A percentile compares a stretch with the other conserved stretches of the same genome.
These are phyloP conservation scores for Taxidea taxus DNA, from an alignment of 2,113 vertebrate species.

Conservation along the genomic window DNA sequence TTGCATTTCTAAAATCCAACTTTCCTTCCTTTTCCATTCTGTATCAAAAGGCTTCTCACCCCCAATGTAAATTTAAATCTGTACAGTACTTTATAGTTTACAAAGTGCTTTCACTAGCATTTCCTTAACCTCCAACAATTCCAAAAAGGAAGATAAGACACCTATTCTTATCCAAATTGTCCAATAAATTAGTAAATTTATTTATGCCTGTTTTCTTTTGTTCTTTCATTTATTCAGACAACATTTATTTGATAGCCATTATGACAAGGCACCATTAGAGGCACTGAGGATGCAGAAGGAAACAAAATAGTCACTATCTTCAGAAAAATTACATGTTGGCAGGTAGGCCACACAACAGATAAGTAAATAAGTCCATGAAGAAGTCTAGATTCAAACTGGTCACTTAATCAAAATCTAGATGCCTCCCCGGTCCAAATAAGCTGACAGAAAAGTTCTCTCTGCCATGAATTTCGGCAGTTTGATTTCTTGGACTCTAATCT, in stretches of 20 bases:
- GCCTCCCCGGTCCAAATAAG: background rate
- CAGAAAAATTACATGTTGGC: background rate
- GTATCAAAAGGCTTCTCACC: constrained; percentile 39
- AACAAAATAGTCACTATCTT: background rate
- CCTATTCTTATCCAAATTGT: background rate
- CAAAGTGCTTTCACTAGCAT: background rate
- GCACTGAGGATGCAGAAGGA: background rate
- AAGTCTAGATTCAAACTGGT: background rate
- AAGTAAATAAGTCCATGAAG: background rate
- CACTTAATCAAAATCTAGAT: background rate
- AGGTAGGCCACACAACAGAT: background rate
- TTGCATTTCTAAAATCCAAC: constrained; percentile 54
- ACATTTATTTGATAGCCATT: background rate
- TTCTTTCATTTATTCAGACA: background rate
- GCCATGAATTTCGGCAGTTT: background rate
- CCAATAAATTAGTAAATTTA: constrained; percentile 30
- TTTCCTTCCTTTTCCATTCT: constrained; percentile 48
- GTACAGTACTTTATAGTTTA: background rate
- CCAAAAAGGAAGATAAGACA: background rate
- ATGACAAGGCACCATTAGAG: background rate
- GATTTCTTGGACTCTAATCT: background rate
- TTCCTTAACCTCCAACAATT: constrained; percentile 13
- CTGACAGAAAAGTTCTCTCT: background rate
- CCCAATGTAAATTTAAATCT: constrained; percentile 52
- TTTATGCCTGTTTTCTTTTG: background rate